Percentiles rank a stretch among this genome's conserved stretches.
phyloP scores from a whole-genome alignment of 2,888 invertebrate genomes.

The Branchellion lobata region DNA sequence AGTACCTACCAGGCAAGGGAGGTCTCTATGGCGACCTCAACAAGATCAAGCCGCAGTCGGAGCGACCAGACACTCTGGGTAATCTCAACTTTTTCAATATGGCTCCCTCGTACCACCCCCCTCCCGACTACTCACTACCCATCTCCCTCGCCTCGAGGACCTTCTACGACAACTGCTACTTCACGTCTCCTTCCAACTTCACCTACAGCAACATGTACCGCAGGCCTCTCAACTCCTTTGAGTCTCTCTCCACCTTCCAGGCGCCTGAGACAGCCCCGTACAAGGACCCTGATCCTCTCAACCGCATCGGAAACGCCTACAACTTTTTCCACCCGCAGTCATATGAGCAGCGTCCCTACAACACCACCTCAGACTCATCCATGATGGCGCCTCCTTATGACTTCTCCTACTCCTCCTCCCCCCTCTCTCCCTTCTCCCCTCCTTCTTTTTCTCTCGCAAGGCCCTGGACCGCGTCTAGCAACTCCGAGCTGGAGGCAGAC shows the following conservation, averaged over 20 bases:
- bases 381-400: slow-evolving; percentile 34
- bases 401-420: slow-evolving; percentile 26
- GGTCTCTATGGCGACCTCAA: not conserved
- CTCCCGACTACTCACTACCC: slow-evolving; percentile 18
- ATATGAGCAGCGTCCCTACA: slow-evolving; percentile 17
- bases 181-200: slow-evolving; percentile 16
- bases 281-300: slow-evolving; percentile 15
- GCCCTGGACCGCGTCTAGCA: slow-evolving; percentile 26
- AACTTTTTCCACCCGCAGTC: slow-evolving; percentile 28
- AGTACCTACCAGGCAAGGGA: not conserved
- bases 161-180: slow-evolving; percentile 34
- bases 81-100: not conserved
- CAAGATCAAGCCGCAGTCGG: not conserved
- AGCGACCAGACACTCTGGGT: not conserved
- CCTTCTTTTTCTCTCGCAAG: slow-evolving; percentile 25
- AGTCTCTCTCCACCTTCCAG: not conserved
- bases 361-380: not conserved
- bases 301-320: slow-evolving; percentile 15
- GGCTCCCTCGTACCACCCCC: slow-evolving; percentile 7
- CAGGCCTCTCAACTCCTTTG: slow-evolving; percentile 20
- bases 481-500: not conserved
- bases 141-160: slow-evolving; percentile 19
- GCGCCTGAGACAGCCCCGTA: slow-evolving; percentile 19
- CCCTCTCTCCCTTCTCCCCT: slow-evolving; percentile 36
- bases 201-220: slow-evolving; percentile 38